phyloP scores from a whole-genome alignment of 2,113 vertebrate genomes.

The Zapornia atra region DNA sequence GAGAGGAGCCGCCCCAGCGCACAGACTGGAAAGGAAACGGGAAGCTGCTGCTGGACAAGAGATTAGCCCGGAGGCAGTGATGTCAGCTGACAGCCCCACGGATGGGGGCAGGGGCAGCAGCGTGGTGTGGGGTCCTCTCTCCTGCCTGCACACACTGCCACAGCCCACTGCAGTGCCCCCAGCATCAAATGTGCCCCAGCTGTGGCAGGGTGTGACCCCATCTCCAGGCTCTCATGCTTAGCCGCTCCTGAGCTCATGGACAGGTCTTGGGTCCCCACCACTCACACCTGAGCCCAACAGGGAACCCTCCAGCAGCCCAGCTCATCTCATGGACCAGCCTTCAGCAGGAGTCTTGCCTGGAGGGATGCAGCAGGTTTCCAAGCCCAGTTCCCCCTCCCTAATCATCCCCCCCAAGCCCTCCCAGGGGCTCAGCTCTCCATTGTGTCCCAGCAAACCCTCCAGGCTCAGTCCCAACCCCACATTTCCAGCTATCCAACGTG shows the following conservation, averaged over 20 bases:
- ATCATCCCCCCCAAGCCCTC: not conserved
- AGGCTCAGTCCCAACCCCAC: not conserved
- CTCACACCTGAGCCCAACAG: not conserved
- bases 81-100: not conserved
- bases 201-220: not conserved
- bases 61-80: constrained; percentile 48
- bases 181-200: accelerated
- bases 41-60: constrained; percentile 61
- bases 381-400: not conserved
- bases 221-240: not conserved
- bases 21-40: constrained; percentile 68
- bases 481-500: not conserved
- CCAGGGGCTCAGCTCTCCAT: not conserved
- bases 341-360: not conserved
- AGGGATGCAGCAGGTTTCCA: not conserved
- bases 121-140: accelerated
- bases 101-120: not conserved
- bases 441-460: accelerated
- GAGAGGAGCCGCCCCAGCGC: not conserved
- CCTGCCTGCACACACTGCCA: not conserved
- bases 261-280: not conserved
- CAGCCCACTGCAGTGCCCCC: not conserved
- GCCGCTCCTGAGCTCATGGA: not conserved
- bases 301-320: accelerated
- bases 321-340: not conserved